phyloP scores from a whole-genome alignment of 2,113 vertebrate species.

The Sapajus apella region DNA sequence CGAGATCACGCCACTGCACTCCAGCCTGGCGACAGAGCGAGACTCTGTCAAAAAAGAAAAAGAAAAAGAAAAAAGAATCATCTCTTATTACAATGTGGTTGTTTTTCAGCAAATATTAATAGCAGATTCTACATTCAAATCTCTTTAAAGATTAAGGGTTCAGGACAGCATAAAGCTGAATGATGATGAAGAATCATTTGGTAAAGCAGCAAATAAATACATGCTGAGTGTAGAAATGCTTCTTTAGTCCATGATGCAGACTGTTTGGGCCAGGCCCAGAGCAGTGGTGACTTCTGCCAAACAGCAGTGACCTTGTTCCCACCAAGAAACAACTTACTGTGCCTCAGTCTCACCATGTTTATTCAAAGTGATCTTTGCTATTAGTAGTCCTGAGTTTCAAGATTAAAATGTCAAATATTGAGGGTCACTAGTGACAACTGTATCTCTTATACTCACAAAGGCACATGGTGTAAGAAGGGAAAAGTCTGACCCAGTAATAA shows the following conservation, averaged over 20 bases:
- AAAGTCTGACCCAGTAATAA: background rate
- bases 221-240: background rate
- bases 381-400: background rate
- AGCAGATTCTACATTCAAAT: background rate
- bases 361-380: background rate
- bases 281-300: background rate
- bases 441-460: background rate
- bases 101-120: background rate
- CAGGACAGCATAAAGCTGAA: background rate
- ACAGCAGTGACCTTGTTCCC: background rate
- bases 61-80: background rate
- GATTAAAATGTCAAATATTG: background rate
- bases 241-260: background rate
- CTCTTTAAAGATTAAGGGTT: background rate
- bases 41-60: too few species aligned
- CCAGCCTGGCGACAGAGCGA: too few species aligned
- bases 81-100: background rate
- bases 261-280: background rate
- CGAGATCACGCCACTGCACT: too few species aligned
- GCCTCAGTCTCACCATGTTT: background rate
- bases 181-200: constrained; percentile 12
- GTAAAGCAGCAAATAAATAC: background rate
- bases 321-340: background rate
- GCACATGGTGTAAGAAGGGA: background rate
- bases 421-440: background rate